These are phyloP conservation scores for Maccullochella peelii DNA, from an alignment of 2,113 vertebrate genomes.

Conservation along the genomic window DNA sequence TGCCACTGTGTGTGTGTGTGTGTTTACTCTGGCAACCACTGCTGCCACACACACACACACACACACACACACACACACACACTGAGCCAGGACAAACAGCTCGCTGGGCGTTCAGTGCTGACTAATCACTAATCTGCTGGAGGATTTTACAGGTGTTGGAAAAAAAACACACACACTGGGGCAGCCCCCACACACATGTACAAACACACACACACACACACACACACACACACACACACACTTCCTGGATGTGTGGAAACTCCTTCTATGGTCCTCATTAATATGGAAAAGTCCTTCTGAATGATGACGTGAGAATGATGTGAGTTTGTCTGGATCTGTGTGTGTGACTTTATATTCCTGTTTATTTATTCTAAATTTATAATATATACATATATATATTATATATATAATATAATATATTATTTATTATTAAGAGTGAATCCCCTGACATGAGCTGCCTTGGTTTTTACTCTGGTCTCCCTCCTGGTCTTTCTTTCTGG, in stretches of 20 bases:
- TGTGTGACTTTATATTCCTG: neutral
- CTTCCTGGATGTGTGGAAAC: conserved; percentile 1
- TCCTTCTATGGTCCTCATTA: conserved; percentile 51
- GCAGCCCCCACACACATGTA: neutral
- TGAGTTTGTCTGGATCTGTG: conserved; percentile 11
- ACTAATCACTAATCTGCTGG: conserved; percentile 55
- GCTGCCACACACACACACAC: conserved; percentile 30
- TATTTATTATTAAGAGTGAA: neutral
- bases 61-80: conserved; percentile 48
- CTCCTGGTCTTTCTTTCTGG: too few species aligned
- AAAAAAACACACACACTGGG: neutral
- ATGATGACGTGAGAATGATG: conserved; percentile 25
- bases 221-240: conserved; percentile 17
- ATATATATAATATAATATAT: too few species aligned
- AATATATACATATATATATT: too few species aligned
- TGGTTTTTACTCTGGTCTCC: neutral
- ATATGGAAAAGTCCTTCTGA: conserved; percentile 23
- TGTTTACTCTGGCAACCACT: conserved; percentile 18
- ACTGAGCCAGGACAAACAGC: conserved; percentile 21
- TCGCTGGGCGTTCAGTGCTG: conserved; percentile 49
- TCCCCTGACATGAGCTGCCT: neutral
- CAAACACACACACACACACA: conserved; percentile 6
- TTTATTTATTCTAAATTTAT: neutral
- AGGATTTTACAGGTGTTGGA: conserved; percentile 60
- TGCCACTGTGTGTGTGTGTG: conserved; percentile 18